Percentiles rank a stretch among this genome's conserved stretches.
Conservation (phyloP, 2,888 invertebrate genomes). For the Agriopis aurantiaria region DNA sequence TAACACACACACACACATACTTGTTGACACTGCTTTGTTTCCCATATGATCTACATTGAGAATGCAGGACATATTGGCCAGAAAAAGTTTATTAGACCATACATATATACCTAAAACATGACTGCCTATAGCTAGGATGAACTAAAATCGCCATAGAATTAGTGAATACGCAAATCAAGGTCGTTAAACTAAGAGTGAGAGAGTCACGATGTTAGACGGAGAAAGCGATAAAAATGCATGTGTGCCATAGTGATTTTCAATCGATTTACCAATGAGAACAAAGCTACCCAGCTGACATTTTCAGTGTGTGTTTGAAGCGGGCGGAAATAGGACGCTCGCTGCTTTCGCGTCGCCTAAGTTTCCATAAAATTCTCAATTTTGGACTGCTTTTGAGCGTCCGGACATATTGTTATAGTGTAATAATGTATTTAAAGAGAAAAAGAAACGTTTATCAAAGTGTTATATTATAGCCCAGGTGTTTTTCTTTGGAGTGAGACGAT, state of each 20-base stretch:
- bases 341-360: conserved; percentile 55
- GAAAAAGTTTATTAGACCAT: conserved; percentile 36
- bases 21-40: conserved; percentile 80
- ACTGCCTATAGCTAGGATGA: conserved; percentile 26
- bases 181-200: conserved; percentile 70
- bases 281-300: conserved; percentile 80
- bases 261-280: conserved; percentile 84
- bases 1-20: conserved; percentile 57
- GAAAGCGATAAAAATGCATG: conserved; percentile 60
- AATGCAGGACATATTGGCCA: conserved; percentile 20
- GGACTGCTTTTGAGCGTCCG: conserved; percentile 80
- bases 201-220: conserved; percentile 53
- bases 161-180: conserved; percentile 66
- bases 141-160: conserved; percentile 46
- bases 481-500: conserved; percentile 68
- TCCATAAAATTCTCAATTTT: conserved; percentile 68
- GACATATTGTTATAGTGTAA: conserved; percentile 79
- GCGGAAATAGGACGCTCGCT: conserved; percentile 69
- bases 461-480: conserved; percentile 85
- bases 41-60: conserved; percentile 72
- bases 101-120: conserved; percentile 40
- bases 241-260: conserved; percentile 69
- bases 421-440: conserved; percentile 86
- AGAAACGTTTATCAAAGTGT: conserved; percentile 83
- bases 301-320: conserved; percentile 74